Evolutionary conservation across 30 jellyfish, hydroid and myxozoan genomes (phyloP).

Genomic region (Cassiopea xamachana): DNA sequence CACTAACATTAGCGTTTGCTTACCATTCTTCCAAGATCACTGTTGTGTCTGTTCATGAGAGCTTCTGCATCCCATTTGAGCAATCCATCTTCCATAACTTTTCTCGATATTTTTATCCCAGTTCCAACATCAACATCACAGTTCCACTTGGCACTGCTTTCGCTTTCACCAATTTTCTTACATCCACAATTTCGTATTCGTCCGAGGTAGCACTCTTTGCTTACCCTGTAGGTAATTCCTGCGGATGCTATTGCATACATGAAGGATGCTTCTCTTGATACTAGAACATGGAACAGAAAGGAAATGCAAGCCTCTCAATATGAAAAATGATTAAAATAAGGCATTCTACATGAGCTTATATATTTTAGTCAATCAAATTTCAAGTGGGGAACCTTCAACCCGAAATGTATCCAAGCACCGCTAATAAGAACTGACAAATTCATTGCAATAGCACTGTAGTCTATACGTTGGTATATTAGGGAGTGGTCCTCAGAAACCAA

Average conservation of each 20-base stretch:
- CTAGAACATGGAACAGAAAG: conserved; percentile 30
- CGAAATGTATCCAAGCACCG: no score
- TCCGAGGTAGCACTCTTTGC: conserved; percentile 71
- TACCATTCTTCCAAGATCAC: conserved; percentile 87
- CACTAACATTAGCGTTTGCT: neutral
- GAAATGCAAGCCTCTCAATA: neutral
- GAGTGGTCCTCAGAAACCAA: no score
- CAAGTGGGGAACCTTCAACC: no score
- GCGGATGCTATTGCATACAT: conserved; percentile 97
- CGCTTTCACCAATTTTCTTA: conserved; percentile 18
- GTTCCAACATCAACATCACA: conserved; percentile 79
- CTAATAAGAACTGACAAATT: no score
- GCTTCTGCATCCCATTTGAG: conserved; percentile 86
- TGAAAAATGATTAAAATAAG: no score
- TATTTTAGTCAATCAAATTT: no score
- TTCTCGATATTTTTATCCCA: conserved; percentile 69
- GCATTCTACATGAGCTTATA: no score
- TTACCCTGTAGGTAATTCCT: conserved; percentile 86
- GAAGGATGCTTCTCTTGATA: conserved; percentile 90
- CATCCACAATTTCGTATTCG: conserved; percentile 68
- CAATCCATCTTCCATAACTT: conserved; percentile 65
- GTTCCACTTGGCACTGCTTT: conserved; percentile 55
- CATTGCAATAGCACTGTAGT: no score
- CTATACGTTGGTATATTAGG: no score
- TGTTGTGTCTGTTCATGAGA: conserved; percentile 88